Conservation (phyloP, 2,113 vertebrate genomes). For the Rhizomys pruinosus region DNA sequence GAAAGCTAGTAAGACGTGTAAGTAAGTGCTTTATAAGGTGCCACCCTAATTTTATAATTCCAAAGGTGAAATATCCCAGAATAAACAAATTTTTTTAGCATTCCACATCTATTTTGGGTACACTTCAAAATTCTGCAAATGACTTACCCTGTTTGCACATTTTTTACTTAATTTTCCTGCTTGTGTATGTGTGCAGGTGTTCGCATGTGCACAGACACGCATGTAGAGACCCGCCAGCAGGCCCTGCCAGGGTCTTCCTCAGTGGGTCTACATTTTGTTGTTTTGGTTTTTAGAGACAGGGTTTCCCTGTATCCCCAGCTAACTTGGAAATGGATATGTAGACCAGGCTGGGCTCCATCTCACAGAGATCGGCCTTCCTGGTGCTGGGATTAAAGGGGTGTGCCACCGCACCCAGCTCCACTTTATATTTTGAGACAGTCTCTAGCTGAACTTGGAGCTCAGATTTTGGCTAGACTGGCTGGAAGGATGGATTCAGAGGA, state of each 20-base stretch:
- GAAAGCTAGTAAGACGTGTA: neutral
- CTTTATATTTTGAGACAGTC: neutral
- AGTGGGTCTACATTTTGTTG: no score
- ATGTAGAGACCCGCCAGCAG: neutral
- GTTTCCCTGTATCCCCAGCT: no score
- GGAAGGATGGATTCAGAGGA: neutral
- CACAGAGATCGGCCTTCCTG: no score
- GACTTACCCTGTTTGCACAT: neutral
- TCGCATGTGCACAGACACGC: no score
- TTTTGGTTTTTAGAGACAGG: no score
- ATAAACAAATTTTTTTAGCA: neutral
- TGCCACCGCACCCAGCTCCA: no score
- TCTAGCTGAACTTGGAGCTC: neutral
- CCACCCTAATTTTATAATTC: neutral
- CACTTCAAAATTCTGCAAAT: neutral
- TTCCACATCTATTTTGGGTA: neutral
- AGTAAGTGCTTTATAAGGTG: constrained; percentile 25
- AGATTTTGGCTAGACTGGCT: neutral
- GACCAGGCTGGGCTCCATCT: no score
- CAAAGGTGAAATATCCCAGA: constrained; percentile 18
- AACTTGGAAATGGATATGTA: no score
- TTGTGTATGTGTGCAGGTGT: neutral
- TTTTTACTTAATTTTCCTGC: neutral
- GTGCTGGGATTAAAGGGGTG: no score
- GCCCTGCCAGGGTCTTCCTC: no score